Evolutionary conservation across 2,113 vertebrate genomes (phyloP), one percentile per base, ranked within the genome.

Genomic region (Rhegmatorhina hoffmannsi): DNA sequence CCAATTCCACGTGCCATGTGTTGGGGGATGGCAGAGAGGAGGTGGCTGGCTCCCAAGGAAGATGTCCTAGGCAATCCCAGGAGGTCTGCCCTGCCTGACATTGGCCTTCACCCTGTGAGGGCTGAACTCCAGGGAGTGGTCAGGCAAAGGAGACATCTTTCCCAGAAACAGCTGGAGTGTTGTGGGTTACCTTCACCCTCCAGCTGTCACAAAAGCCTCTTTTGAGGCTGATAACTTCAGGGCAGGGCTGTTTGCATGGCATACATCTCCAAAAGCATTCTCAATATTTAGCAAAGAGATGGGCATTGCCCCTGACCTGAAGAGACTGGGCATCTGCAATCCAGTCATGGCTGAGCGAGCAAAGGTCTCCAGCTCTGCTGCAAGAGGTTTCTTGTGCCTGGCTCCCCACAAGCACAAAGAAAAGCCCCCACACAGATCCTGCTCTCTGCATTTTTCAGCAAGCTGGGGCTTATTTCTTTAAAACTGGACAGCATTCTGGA

Each of bases 1-100:
- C 34, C 1, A 0, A 4, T 17, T 56, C 20, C n/a, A n/a, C 64
- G 21, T 79, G 67, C 81, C 3, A 0, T 9, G 5, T 63, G 9
- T 21, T 53, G 67, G 13, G 14, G 7, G 62, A 28, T 5, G 3
- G 56, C 55, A 44, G 33, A 59, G 9, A 2, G 1, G 55, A 62
- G 55, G 14, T 59, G 34, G 23, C 38, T 85, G 70, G 14, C 43
- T 70, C 24, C 26, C 76, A 77, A 70, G 38, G 49, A 64, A 53
- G 43, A 11, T 62, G 28, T 8, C 18, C 17, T 47, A n/a, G 47
- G 17, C n/a, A 44, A 1, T 72, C 56, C 55, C 34, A 34, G 21
- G 33, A 58, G 31, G 18, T 14, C 10, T 1, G 4, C 53, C 19
- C 13, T 79, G 81, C 62, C 38, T 58, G 19, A 17, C 1, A 0